Conservation (phyloP, 92 coral and sea anemone genomes). For the Pocillopora grandis region DNA sequence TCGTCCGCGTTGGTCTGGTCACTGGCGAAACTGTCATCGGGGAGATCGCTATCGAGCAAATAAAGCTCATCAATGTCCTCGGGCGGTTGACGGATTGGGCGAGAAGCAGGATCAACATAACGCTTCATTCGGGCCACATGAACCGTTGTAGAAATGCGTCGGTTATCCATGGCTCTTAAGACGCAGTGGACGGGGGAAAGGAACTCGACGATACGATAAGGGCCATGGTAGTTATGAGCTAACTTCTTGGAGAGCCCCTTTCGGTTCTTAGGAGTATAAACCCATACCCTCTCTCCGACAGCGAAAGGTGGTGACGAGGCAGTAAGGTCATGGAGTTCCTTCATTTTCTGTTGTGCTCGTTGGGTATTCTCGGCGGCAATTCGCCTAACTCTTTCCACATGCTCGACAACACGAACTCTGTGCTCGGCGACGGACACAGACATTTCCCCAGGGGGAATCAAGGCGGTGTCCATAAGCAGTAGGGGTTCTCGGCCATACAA, state of each 20-base stretch:
- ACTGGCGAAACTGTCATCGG: slow-evolving; percentile 20
- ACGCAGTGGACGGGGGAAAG: not conserved
- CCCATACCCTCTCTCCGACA: slow-evolving; percentile 67
- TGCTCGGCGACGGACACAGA: slow-evolving; percentile 59
- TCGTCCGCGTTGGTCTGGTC: not conserved
- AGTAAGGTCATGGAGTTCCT: slow-evolving; percentile 42
- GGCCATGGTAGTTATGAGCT: slow-evolving; percentile 23
- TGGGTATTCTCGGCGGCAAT: slow-evolving; percentile 3
- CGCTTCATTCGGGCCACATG: not conserved
- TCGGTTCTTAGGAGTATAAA: slow-evolving; percentile 40
- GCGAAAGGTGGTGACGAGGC: slow-evolving; percentile 33
- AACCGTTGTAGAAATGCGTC: not conserved
- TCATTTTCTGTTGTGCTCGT: slow-evolving; percentile 41
- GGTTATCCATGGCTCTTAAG: not conserved
- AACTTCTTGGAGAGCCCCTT: slow-evolving; percentile 53
- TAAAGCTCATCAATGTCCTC: slow-evolving; percentile 2
- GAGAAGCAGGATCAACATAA: slow-evolving; percentile 16
- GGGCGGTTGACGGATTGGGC: slow-evolving; percentile 20
- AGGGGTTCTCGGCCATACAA: slow-evolving; percentile 59
- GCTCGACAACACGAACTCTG: slow-evolving; percentile 49
- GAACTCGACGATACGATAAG: slow-evolving; percentile 4
- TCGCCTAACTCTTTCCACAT: slow-evolving; percentile 45
- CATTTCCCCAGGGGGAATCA: slow-evolving; percentile 39
- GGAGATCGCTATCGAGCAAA: slow-evolving; percentile 18
- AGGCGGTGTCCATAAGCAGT: slow-evolving; percentile 38